Base-by-base conservation (phyloP, 2,113 vertebrate genomes). In the Brachypteracias leptosomus region DNA sequence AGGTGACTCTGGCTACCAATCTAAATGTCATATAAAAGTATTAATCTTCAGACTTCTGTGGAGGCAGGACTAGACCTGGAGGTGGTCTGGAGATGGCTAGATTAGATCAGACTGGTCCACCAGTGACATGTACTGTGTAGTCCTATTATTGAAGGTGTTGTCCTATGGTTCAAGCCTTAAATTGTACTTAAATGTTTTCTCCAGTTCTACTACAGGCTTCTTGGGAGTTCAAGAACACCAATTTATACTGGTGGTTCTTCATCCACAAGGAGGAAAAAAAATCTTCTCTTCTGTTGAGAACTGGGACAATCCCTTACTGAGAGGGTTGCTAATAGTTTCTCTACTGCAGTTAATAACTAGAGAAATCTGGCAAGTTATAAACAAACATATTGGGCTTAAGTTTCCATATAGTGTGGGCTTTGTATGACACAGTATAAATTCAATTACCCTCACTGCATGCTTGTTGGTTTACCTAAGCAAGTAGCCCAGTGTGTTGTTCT, bases 91-190 rank as follows among this genome's bases (percentile, higher is more conserved):
- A 57, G 35, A 36, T n/a, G 22, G 12, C n/a, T 31, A 55, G n/a
- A 19, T 61, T 38, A n/a, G 24, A 75, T 28, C n/a, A 62, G 35
- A 28, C 35, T 25, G 44, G 15, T 25, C 29, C 31, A 44, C 29
- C 35, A 49, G 20, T 0, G 1, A 18, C 38, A 35, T 5, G 10
- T 52, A 16, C 26, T 21, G 4, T 10, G 19, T 26, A 26, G 9
- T 55, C 16, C 44, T 57, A 1, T 36, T 47, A 55, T 49, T 78
- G 59, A 78, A 57, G 36, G 0, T 1, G 15, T 10, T 59, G 5
- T 59, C 31, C 16, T 61, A 6, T 3, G 29, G 21, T 40, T 71
- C 40, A 40, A 72, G 33, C 40, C 67, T 38, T 71, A 35, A 62
- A 35, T 13, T 18, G 29, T 24, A 75, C 35, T 20, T 63, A 35